Percentiles rank a stretch among this genome's conserved stretches.
Evolutionary conservation across 2,113 vertebrate species (phyloP).

Genomic region (Oriolus oriolus): DNA sequence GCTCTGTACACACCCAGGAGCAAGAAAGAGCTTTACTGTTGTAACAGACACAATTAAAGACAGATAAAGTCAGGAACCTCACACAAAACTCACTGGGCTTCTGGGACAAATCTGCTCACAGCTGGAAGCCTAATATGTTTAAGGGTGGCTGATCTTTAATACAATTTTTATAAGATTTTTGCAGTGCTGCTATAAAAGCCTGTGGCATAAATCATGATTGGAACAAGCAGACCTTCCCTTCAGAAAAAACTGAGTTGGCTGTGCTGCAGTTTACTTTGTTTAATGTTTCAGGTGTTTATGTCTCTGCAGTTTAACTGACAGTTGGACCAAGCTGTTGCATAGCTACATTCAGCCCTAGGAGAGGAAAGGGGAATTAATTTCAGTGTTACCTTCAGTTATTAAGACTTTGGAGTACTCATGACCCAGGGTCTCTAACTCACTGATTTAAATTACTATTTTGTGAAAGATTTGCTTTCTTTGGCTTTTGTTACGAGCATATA

Average conservation of each 20-base stretch:
- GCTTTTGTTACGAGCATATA: background rate
- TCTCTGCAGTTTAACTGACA: background rate
- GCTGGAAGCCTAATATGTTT: background rate
- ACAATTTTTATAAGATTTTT: background rate
- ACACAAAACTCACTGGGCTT: background rate
- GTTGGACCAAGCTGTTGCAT: background rate
- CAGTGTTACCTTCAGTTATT: background rate
- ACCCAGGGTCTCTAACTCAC: background rate
- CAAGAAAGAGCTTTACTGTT: background rate
- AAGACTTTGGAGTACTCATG: background rate
- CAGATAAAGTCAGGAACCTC: background rate
- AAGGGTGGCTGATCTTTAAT: conserved; percentile 1
- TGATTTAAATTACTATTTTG: background rate
- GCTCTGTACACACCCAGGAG: background rate
- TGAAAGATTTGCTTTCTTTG: background rate
- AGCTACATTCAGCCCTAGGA: background rate
- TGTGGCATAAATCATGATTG: background rate
- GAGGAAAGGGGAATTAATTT: background rate
- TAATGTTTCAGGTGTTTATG: background rate
- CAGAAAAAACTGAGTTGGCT: background rate
- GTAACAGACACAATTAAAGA: background rate
- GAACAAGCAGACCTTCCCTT: background rate
- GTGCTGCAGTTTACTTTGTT: background rate
- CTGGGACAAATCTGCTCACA: background rate
- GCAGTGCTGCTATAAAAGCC: background rate